These are phyloP conservation scores for Piaya cayana DNA, from an alignment of 2,113 vertebrate genomes.

Conservation along the genomic window DNA sequence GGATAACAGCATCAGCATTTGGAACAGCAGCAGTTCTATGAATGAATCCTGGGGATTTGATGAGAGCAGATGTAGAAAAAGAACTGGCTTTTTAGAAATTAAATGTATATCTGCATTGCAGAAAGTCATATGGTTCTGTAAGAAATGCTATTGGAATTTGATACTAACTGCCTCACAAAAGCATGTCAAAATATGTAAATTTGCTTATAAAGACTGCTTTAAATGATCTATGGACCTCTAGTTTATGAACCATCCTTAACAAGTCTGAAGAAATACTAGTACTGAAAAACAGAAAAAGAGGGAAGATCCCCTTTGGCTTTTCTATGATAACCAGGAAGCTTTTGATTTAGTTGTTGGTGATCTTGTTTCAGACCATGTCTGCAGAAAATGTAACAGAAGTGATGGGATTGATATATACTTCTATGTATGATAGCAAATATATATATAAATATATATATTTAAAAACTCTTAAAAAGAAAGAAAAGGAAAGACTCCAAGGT, in stretches of 20 bases:
- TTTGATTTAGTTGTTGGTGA: background rate
- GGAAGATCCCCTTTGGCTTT: conserved; percentile 20
- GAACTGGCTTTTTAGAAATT: conserved; percentile 33
- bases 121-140: conserved; percentile 22
- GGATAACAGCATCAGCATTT: conserved; percentile 11
- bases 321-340: background rate
- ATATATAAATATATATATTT: conserved; percentile 61
- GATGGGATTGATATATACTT: conserved; percentile 38
- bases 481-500: conserved; percentile 25
- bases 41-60: conserved; percentile 66
- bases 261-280: background rate
- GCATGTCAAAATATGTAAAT: conserved; percentile 72
- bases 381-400: conserved; percentile 34
- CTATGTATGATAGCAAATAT: conserved; percentile 58
- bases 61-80: conserved; percentile 31
- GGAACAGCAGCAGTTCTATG: conserved; percentile 42
- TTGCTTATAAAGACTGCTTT: conserved; percentile 68
- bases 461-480: conserved; percentile 55
- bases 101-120: conserved; percentile 35
- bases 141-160: conserved; percentile 41
- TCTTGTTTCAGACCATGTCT: conserved; percentile 61
- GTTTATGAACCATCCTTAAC: conserved; percentile 22
- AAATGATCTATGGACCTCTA: conserved; percentile 43
- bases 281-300: conserved; percentile 4
- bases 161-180: conserved; percentile 64